Evolutionary conservation across 2,888 invertebrate genomes (phyloP).

Genomic region (Eupithecia subumbrata): DNA sequence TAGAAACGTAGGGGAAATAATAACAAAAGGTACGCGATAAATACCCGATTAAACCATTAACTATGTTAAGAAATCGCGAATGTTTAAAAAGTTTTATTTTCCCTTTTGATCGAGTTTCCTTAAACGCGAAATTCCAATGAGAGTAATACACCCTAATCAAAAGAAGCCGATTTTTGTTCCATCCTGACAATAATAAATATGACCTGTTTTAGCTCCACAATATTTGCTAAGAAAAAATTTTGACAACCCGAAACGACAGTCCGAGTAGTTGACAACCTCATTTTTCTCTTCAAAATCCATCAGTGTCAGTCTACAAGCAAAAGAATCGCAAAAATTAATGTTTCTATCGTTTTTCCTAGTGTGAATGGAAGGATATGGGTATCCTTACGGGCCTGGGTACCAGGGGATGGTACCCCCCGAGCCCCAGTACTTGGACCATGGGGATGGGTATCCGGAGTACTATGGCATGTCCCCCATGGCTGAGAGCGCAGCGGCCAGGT

Average conservation of each 20-base stretch:
- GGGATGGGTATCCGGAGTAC: slow-evolving; percentile 74
- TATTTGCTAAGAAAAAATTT: not conserved
- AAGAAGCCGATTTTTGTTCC: too few species aligned
- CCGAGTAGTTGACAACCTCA: not conserved
- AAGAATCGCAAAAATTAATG: slow-evolving; percentile 42
- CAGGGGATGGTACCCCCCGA: slow-evolving; percentile 55
- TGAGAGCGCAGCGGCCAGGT: slow-evolving; percentile 55
- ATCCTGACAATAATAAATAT: not conserved
- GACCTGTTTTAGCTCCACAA: not conserved
- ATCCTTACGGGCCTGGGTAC: slow-evolving; percentile 60
- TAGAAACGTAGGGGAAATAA: too few species aligned
- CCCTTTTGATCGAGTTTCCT: too few species aligned
- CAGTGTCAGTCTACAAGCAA: slow-evolving; percentile 40
- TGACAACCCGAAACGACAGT: not conserved
- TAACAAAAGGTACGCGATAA: too few species aligned
- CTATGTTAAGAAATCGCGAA: too few species aligned
- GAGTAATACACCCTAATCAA: too few species aligned
- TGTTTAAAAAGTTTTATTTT: too few species aligned
- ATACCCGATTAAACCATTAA: too few species aligned
- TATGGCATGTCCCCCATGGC: slow-evolving; percentile 62
- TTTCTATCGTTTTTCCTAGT: slow-evolving; percentile 47
- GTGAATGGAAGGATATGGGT: slow-evolving; percentile 70
- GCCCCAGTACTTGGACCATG: slow-evolving; percentile 68
- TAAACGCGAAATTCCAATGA: too few species aligned
- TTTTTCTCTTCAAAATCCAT: slow-evolving; percentile 45